Evolutionary conservation across 1,140 invertebrate species (phyloP).

Genomic region (Leguminivora glycinivorella): DNA sequence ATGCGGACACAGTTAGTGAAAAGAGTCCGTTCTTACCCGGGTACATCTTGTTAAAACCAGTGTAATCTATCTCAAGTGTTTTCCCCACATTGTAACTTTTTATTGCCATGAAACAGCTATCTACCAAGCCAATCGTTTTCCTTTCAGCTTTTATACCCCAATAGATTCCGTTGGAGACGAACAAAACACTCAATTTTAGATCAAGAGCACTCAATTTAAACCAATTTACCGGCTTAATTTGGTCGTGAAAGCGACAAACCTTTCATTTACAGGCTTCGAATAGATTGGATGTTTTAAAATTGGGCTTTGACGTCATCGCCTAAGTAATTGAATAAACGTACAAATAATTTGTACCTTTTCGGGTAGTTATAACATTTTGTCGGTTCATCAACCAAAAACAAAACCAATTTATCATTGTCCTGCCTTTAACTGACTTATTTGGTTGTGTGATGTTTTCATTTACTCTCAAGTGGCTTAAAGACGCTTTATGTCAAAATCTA

Average conservation of each 20-base stretch:
- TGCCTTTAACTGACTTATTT: no score
- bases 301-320: background rate
- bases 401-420: no score
- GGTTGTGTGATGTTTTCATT: no score
- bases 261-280: constrained; percentile 5
- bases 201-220: constrained; percentile 45
- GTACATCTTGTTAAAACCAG: no score
- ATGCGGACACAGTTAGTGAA: no score
- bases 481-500: no score
- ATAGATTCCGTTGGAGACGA: constrained; percentile 29
- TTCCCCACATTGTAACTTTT: background rate
- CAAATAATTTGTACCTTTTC: background rate
- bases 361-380: no score
- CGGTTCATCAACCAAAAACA: no score
- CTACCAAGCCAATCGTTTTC: constrained; percentile 17
- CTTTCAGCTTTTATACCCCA: background rate
- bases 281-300: constrained; percentile 3
- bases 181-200: constrained; percentile 54
- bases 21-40: no score
- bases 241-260: constrained; percentile 1
- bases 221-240: constrained; percentile 28
- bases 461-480: no score
- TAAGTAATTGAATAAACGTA: background rate
- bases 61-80: background rate
- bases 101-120: background rate